phyloP scores from a whole-genome alignment of 2,888 invertebrate genomes.

The Nephrotoma guestfalica region DNA sequence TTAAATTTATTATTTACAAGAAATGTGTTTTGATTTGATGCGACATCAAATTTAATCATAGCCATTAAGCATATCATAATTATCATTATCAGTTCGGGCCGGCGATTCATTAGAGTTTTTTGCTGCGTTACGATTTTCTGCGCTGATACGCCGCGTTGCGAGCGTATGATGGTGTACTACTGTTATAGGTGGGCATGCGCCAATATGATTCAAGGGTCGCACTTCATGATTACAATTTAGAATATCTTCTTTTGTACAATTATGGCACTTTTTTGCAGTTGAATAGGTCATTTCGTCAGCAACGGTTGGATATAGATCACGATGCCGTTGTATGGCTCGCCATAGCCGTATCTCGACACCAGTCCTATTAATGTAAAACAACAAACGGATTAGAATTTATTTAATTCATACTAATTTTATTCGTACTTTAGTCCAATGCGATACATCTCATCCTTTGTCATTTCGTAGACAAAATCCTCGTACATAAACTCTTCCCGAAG shows the following conservation, averaged over 20 bases:
- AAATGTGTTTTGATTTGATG: neutral
- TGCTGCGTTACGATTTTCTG: neutral
- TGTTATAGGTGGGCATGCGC: neutral
- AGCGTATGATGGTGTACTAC: neutral
- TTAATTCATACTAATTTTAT: conserved; percentile 5
- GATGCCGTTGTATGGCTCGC: conserved; percentile 58
- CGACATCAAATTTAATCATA: neutral
- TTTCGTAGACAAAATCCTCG: conserved; percentile 61
- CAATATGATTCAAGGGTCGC: neutral
- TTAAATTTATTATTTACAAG: neutral
- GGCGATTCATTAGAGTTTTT: neutral
- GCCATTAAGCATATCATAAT: neutral
- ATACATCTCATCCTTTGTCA: conserved; percentile 69
- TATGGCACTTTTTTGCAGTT: neutral
- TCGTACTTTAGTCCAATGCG: conserved; percentile 59
- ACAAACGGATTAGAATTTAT: neutral
- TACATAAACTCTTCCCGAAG: conserved; percentile 61
- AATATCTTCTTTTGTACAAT: conserved; percentile 8
- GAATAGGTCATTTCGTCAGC: conserved; percentile 12
- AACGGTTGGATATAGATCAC: conserved; percentile 20
- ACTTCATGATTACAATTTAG: conserved; percentile 7
- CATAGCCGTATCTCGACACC: conserved; percentile 75
- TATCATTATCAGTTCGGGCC: neutral
- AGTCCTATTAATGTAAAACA: conserved; percentile 39
- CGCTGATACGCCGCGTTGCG: neutral